Conservation (phyloP, 2,113 vertebrate genomes). For the Bombycilla garrulus region DNA sequence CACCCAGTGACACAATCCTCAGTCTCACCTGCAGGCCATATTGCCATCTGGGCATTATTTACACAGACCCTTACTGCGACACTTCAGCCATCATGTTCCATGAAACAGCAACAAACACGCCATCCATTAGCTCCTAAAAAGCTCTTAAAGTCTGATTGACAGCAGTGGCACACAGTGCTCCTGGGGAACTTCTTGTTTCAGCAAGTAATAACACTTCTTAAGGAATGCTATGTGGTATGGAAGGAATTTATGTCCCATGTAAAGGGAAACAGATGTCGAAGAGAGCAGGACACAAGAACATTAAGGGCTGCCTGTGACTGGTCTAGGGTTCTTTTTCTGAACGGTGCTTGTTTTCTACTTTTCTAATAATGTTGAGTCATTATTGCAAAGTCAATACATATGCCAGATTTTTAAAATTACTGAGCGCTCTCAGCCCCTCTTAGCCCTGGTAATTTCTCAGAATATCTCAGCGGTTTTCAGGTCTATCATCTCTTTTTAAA, state of each 20-base stretch:
- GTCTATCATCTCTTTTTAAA: neutral
- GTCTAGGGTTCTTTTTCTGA: slow-evolving; percentile 2
- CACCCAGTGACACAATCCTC: neutral
- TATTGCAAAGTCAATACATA: neutral
- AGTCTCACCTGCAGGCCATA: neutral
- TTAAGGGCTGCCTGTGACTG: neutral
- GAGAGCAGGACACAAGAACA: neutral
- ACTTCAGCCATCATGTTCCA: neutral
- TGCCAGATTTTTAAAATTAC: neutral
- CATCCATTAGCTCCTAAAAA: neutral
- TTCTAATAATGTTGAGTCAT: neutral
- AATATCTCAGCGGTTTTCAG: neutral
- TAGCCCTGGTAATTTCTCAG: neutral
- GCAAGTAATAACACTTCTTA: neutral
- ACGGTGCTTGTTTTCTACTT: neutral
- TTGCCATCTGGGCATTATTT: neutral
- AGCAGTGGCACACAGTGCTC: neutral
- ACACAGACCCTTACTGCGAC: neutral
- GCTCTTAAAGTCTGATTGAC: neutral
- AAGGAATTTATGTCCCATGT: slow-evolving; percentile 42
- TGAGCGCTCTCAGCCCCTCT: neutral
- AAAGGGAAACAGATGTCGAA: slow-evolving; percentile 44
- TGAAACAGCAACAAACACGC: neutral
- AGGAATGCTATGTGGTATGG: slow-evolving; percentile 33
- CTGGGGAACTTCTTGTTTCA: slow-evolving; percentile 1